These are phyloP conservation scores for Antheraea mylitta DNA, from an alignment of 1,140 invertebrate species.

Conservation along the genomic window DNA sequence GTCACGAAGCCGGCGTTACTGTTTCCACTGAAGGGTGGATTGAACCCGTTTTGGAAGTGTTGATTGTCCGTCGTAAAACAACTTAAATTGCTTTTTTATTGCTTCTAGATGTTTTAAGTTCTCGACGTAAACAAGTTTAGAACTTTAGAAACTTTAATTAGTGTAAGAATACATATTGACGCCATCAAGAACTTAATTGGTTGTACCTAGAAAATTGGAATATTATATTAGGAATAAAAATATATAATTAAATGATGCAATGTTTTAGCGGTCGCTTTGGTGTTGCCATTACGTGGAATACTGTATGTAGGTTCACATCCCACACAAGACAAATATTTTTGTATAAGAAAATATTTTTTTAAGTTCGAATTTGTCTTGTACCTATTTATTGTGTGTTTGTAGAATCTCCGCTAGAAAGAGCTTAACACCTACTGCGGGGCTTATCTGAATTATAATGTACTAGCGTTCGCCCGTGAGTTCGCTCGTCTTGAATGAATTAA, in stretches of 20 bases:
- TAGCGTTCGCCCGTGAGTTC: no score
- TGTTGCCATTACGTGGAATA: no score
- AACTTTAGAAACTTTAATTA: conserved; percentile 11
- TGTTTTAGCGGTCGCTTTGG: no score
- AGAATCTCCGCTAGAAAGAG: no score
- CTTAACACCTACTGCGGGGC: no score
- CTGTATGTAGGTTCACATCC: no score
- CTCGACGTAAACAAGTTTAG: conserved; percentile 4
- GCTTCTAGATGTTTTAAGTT: conserved; percentile 7
- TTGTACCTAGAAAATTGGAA: not conserved
- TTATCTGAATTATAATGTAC: no score
- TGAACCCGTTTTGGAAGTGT: conserved; percentile 16
- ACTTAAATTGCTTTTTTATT: conserved; percentile 28
- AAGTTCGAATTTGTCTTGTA: no score
- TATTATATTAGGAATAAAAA: not conserved
- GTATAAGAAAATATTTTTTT: no score
- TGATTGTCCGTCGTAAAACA: conserved; percentile 21
- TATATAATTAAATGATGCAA: not conserved
- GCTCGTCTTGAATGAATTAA: no score
- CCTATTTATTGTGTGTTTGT: no score
- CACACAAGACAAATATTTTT: no score
- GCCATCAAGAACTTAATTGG: not conserved
- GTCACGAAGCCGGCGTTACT: not conserved
- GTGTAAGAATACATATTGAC: not conserved
- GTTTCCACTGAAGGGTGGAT: conserved; percentile 11